phyloP scores from a whole-genome alignment of 2,113 vertebrate species.

The Microcebus griseorufus region DNA sequence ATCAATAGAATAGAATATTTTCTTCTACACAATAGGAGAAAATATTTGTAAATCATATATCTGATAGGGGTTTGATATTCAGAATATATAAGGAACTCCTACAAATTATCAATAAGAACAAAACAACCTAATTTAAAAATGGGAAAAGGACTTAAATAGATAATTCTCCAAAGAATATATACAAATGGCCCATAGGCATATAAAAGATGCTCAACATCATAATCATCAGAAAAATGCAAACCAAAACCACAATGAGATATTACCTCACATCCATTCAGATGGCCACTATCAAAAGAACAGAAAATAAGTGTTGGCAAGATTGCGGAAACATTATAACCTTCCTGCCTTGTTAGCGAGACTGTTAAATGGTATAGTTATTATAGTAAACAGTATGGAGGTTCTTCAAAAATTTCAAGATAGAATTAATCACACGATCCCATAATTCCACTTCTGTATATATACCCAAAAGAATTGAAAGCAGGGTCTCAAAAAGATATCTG shows the following conservation, averaged over 20 bases:
- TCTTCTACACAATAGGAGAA: not conserved
- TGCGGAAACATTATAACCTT: not conserved
- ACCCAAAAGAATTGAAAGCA: not conserved
- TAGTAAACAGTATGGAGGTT: not conserved
- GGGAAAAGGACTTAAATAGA: not conserved
- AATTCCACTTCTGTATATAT: not conserved
- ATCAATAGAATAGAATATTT: not conserved
- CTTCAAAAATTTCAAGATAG: not conserved
- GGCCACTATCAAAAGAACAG: not conserved
- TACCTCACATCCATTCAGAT: not conserved
- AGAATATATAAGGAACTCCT: not conserved
- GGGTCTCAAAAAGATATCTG: not conserved
- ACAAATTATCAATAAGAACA: not conserved
- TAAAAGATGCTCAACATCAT: not conserved
- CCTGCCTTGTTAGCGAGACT: not conserved
- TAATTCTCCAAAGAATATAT: not conserved
- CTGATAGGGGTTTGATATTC: not conserved
- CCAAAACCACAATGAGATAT: not conserved
- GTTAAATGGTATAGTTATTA: not conserved
- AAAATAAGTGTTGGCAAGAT: not conserved
- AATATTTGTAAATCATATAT: not conserved
- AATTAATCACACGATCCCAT: not conserved
- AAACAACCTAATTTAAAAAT: not conserved
- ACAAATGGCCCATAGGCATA: not conserved
- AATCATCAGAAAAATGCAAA: not conserved